Percentiles rank a stretch among this genome's conserved stretches.
Conservation (phyloP, 2,113 vertebrate genomes). For the Leptobrachium leishanense region DNA sequence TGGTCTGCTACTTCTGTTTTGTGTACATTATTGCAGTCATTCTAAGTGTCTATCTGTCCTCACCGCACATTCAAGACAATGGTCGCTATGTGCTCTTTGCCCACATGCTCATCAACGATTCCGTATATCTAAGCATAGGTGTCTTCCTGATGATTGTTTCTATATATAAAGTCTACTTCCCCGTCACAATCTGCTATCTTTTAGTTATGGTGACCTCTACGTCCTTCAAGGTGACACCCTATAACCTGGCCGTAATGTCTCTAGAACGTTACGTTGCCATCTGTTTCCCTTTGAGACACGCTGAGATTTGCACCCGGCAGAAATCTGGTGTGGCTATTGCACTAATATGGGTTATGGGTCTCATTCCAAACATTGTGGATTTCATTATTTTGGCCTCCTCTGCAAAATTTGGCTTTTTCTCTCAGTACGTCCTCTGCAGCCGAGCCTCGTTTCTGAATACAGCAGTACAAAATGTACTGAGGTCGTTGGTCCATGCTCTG, state of each 20-base stretch:
- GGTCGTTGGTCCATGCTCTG: background rate
- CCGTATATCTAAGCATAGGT: background rate
- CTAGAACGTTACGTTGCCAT: conserved; percentile 20
- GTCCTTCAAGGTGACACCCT: background rate
- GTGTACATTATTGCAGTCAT: no score
- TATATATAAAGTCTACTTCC: background rate
- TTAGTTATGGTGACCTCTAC: background rate
- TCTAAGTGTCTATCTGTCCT: no score
- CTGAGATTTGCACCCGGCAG: background rate
- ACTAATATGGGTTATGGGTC: conserved; percentile 1
- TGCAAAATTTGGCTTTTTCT: background rate
- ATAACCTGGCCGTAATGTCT: conserved; percentile 34
- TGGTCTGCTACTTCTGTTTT: no score
- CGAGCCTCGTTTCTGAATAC: background rate
- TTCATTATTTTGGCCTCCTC: conserved; percentile 7
- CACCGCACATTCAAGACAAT: no score
- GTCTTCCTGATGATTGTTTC: background rate
- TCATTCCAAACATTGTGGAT: conserved; percentile 10
- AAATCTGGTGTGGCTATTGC: background rate
- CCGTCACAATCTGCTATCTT: background rate
- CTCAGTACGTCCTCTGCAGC: background rate
- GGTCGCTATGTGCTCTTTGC: no score
- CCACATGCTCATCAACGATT: background rate
- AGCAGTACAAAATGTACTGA: background rate
- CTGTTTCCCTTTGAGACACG: conserved; percentile 19